phyloP scores from a whole-genome alignment of 2,113 vertebrate species.

The Larimichthys crocea region DNA sequence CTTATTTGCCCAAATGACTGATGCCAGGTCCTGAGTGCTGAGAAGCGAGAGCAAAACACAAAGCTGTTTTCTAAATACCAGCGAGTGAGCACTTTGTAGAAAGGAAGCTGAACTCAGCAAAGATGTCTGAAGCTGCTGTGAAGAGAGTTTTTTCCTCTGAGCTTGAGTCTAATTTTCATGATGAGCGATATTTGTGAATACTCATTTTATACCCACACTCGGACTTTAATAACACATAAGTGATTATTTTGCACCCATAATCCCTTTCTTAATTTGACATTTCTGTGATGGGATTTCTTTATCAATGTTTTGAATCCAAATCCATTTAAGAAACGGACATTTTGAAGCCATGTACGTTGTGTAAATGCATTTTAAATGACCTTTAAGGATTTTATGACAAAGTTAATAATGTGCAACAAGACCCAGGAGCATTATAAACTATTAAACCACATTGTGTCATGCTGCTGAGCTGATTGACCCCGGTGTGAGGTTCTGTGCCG shows the following conservation, averaged over 20 bases:
- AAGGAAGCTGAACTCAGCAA: constrained; percentile 24
- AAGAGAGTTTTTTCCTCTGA: constrained; percentile 8
- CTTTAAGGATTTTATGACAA: constrained; percentile 32
- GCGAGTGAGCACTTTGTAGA: not conserved
- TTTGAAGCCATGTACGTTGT: not conserved
- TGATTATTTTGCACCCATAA: not conserved
- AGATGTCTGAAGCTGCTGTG: constrained; percentile 20
- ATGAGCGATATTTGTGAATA: not conserved
- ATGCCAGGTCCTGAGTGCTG: not conserved
- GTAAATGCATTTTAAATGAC: constrained; percentile 55
- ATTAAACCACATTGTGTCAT: constrained; percentile 36
- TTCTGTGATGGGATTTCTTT: constrained; percentile 5
- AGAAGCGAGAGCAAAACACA: constrained; percentile 13
- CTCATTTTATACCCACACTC: not conserved
- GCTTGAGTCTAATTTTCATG: not conserved
- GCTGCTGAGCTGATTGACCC: constrained; percentile 44
- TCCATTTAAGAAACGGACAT: constrained; percentile 9
- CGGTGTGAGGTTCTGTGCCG: constrained; percentile 26
- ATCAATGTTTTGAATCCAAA: constrained; percentile 4
- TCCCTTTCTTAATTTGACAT: constrained; percentile 16
- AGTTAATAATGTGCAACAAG: constrained; percentile 57
- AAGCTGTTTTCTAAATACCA: constrained; percentile 23
- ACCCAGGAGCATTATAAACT: constrained; percentile 13
- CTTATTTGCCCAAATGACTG: constrained; percentile 50
- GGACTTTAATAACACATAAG: not conserved